A percentile compares a stretch with the other conserved stretches of the same genome.
phyloP scores from a whole-genome alignment of 2,888 invertebrate species.

The Idaea dimidiata region DNA sequence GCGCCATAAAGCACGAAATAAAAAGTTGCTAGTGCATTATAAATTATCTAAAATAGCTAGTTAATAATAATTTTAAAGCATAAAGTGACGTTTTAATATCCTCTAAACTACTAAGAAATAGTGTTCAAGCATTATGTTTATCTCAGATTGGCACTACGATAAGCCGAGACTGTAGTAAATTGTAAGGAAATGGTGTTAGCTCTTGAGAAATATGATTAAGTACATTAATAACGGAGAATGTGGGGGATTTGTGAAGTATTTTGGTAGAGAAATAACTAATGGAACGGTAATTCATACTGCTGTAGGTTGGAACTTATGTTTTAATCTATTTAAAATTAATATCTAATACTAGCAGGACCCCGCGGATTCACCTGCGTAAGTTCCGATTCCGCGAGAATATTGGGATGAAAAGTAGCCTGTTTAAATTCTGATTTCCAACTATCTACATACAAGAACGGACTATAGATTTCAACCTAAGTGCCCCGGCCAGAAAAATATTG shows the following conservation, averaged over 20 bases:
- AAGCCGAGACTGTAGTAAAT: conserved; percentile 1
- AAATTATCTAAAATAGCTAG: background rate
- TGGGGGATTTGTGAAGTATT: background rate
- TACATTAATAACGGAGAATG: background rate
- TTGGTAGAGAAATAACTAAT: background rate
- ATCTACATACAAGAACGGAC: no score
- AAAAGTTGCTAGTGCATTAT: no score
- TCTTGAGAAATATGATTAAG: conserved; percentile 1
- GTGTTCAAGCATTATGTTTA: conserved; percentile 4
- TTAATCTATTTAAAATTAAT: no score
- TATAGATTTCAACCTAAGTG: no score
- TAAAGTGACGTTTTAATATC: background rate
- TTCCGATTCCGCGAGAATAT: no score
- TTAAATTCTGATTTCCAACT: no score
- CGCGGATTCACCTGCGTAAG: no score
- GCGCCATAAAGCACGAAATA: no score
- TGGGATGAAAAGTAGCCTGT: no score
- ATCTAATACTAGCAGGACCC: no score
- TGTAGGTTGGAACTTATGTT: no score
- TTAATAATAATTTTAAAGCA: background rate
- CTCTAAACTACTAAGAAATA: conserved; percentile 7
- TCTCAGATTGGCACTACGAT: background rate
- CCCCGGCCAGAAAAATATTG: no score
- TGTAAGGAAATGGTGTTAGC: background rate
- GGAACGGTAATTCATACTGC: background rate